These are phyloP conservation scores for Orchesellides sinensis DNA, from an alignment of 2,888 invertebrate genomes.

Conservation along the genomic window DNA sequence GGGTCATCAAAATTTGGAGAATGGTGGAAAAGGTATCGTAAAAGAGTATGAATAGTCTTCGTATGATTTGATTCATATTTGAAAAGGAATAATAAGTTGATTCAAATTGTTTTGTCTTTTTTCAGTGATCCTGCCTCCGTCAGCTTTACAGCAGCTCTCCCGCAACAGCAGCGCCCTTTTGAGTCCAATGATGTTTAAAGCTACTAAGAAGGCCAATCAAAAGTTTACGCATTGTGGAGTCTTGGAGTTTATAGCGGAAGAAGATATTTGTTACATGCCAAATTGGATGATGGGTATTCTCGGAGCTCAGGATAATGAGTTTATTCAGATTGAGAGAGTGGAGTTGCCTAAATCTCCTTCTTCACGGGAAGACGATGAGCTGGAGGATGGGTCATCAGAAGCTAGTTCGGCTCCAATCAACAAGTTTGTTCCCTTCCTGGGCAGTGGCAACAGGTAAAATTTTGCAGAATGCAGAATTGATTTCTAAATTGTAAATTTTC, in stretches of 20 bases:
- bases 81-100: background rate
- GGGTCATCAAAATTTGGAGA: constrained; percentile 15
- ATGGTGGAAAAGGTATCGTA: constrained; percentile 19
- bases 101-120: background rate
- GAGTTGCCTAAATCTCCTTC: constrained; percentile 85
- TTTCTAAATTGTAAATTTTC: background rate
- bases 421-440: constrained; percentile 35
- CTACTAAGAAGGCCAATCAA: background rate
- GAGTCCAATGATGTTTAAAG: constrained; percentile 50
- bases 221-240: constrained; percentile 82
- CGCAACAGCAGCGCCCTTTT: background rate
- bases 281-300: constrained; percentile 86
- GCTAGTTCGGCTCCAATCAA: background rate
- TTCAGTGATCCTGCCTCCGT: constrained; percentile 57
- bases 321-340: constrained; percentile 93
- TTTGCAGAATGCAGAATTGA: background rate
- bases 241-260: constrained; percentile 98
- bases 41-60: background rate
- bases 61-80: too few species aligned
- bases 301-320: constrained; percentile 91
- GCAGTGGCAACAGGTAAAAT: constrained; percentile 41
- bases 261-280: constrained; percentile 97
- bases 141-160: constrained; percentile 25
- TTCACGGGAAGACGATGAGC: background rate
- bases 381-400: background rate